Evolutionary conservation across 2,797 vertebrate species (phyloP), one percentile per base, ranked within the genome.

Genomic region (Varecia variegata): DNA sequence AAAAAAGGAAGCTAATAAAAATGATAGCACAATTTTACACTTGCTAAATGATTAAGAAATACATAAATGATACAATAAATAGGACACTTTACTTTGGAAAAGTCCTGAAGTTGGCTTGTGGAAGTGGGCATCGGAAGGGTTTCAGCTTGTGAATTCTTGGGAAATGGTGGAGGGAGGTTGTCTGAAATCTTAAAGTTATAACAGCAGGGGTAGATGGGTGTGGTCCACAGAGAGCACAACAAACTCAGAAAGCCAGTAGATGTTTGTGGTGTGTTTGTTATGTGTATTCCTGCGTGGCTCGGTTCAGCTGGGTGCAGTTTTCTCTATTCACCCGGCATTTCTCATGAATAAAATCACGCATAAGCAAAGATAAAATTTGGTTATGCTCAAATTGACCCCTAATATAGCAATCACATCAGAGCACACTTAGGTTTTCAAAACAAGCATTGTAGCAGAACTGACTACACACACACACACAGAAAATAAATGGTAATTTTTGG

Each of bases 161-260:
- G 17, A 43, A 27, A 10, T 0, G 10, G 25, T n/a, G 8, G 77
- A 30, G 40, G 13, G 92, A 87, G 27, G 14, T 27, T 4, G 11
- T 5, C n/a, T 54, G 87, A 30, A 18, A 10, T 47, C 17, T 8
- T 68, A 56, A 23, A 20, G 18, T 77, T 1, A 18, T 20, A 1
- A 27, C 25, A 14, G 3, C 43, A 82, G 88, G 84, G 35, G 38
- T 43, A 60, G 35, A 4, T 3, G 23, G 9, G 21, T 8, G 62
- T 15, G 52, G 38, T 25, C 38, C 7, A 3, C 0, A 3, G 52
- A 3, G n/a, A 0, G 0, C 21, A 10, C 0, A 4, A 2, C 0
- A 0, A 11, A 5, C 0, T 0, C 21, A 45, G 60, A 35, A 50
- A 17, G 15, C 50, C 3, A 62, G 50, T 1, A 2, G 50, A 21